Conservation (phyloP, 2,113 vertebrate species). For the Ellobius talpinus region DNA sequence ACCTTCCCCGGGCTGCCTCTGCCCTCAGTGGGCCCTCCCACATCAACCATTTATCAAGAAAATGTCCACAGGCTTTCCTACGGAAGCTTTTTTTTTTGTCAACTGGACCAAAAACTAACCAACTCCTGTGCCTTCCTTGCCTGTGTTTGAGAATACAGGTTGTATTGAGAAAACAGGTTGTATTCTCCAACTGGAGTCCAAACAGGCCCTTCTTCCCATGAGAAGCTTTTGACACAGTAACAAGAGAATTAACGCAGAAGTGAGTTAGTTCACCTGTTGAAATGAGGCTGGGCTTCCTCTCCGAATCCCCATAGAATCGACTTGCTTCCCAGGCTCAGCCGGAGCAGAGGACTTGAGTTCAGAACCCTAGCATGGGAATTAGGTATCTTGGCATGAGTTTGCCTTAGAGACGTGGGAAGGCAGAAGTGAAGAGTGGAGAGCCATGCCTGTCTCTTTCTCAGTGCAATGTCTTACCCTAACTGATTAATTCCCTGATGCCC, state of each 20-base stretch:
- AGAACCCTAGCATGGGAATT: neutral
- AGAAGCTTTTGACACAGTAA: neutral
- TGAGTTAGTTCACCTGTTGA: neutral
- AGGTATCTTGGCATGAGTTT: accelerated
- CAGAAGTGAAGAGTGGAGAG: no score
- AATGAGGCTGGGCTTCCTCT: neutral
- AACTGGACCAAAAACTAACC: neutral
- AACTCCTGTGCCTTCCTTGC: neutral
- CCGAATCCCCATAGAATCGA: neutral
- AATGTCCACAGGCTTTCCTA: neutral
- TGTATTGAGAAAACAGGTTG: no score
- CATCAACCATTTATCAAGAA: neutral
- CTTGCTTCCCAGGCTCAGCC: accelerated
- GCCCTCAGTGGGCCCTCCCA: neutral
- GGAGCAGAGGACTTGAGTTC: neutral
- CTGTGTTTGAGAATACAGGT: neutral
- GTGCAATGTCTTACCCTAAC: neutral
- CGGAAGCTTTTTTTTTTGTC: neutral
- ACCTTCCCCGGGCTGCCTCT: neutral
- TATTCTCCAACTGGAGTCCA: neutral
- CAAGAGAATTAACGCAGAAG: neutral
- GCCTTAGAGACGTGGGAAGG: neutral
- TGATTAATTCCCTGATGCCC: neutral
- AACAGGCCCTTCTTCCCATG: neutral
- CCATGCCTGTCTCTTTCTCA: no score